A percentile compares a stretch with the other conserved stretches of the same genome.
Evolutionary conservation across 1,140 invertebrate genomes (phyloP).

Genomic region (Stenopsyche tienmushanensis): DNA sequence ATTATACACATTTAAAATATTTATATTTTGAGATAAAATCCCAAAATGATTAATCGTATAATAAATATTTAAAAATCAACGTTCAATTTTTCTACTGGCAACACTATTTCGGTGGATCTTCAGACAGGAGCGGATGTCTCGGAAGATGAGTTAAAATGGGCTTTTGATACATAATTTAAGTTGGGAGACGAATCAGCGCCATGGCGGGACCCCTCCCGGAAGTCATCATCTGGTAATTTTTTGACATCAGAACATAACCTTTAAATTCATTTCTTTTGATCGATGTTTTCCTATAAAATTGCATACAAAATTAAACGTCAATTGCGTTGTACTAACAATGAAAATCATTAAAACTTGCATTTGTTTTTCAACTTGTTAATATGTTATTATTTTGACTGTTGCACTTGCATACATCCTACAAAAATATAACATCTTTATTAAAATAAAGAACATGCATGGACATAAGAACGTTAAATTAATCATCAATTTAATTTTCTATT

Average conservation of each 20-base stretch:
- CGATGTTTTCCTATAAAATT: not conserved
- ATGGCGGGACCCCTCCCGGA: slow-evolving; percentile 24
- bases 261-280: not conserved
- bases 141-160: too few species aligned
- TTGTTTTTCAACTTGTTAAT: not conserved
- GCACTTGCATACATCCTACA: not conserved
- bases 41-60: too few species aligned
- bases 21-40: too few species aligned
- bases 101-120: too few species aligned
- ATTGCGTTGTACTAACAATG: not conserved
- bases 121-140: too few species aligned
- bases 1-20: too few species aligned
- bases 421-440: not conserved
- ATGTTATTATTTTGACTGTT: not conserved
- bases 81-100: too few species aligned
- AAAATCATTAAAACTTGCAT: not conserved
- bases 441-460: not conserved
- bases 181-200: not conserved
- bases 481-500: too few species aligned
- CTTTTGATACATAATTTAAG: too few species aligned
- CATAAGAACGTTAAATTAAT: too few species aligned
- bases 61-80: too few species aligned
- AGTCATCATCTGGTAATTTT: slow-evolving; percentile 13
- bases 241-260: not conserved
- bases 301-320: not conserved